phyloP scores from a whole-genome alignment of 2,113 vertebrate genomes.

The Desmodus rotundus region DNA sequence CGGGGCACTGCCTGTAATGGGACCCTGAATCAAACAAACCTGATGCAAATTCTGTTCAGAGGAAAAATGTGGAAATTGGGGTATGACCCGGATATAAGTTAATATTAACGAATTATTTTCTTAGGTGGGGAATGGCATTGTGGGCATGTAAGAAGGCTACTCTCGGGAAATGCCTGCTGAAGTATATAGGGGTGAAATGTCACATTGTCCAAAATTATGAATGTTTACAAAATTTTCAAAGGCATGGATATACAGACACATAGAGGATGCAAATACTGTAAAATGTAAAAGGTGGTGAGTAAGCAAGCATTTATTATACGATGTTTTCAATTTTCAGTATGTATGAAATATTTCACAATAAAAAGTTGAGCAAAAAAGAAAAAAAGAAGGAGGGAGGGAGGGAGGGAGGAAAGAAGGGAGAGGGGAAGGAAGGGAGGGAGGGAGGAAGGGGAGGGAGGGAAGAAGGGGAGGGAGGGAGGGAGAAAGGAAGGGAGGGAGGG shows the following conservation, averaged over 20 bases:
- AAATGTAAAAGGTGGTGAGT: not conserved
- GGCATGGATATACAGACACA: not conserved
- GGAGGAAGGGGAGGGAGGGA: too few relatives aligned
- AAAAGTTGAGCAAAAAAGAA: not conserved
- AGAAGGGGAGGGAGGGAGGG: too few relatives aligned
- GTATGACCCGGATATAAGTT: not conserved
- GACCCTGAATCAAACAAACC: not conserved
- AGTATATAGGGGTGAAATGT: not conserved
- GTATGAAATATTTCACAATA: not conserved
- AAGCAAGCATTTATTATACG: not conserved
- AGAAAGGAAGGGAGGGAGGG: too few relatives aligned
- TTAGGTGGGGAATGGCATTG: not conserved
- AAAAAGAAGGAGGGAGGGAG: not conserved
- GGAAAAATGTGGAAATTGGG: not conserved
- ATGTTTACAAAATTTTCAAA: not conserved
- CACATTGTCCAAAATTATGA: not conserved
- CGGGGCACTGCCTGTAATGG: not conserved
- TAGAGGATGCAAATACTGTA: not conserved
- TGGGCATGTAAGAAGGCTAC: not conserved
- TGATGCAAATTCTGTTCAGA: not conserved
- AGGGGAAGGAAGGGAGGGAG: too few relatives aligned
- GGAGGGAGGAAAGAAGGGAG: not conserved
- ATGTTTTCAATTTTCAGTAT: not conserved
- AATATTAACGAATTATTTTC: not conserved
- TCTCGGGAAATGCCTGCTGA: not conserved